A percentile compares a stretch with the other conserved stretches of the same genome.
Evolutionary conservation across 2,113 vertebrate species (phyloP).

Genomic region (Oostethus manadensis): DNA sequence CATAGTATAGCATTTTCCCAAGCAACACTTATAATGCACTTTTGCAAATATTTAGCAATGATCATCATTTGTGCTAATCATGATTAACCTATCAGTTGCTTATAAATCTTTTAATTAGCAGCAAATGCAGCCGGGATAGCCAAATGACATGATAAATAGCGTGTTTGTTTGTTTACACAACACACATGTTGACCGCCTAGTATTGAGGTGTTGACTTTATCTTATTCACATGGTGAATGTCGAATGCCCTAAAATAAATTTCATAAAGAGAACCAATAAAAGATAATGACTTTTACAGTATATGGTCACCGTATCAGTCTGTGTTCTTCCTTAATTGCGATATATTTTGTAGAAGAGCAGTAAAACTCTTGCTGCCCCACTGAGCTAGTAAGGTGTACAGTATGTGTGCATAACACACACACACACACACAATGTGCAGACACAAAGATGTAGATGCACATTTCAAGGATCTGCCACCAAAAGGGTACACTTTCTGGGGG

Average conservation of each 20-base stretch:
- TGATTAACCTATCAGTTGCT: too few relatives aligned
- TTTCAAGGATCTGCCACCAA: conserved; percentile 24
- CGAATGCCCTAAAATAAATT: neutral
- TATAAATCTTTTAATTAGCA: too few relatives aligned
- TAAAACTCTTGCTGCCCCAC: neutral
- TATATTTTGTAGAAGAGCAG: neutral
- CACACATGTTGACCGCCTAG: neutral
- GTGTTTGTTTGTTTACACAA: neutral
- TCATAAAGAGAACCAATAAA: neutral
- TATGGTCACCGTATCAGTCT: conserved; percentile 1
- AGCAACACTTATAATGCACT: neutral
- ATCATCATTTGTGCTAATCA: too few relatives aligned
- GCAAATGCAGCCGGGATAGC: too few relatives aligned
- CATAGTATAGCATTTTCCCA: too few relatives aligned
- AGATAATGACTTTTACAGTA: conserved; percentile 7
- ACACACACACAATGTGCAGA: neutral
- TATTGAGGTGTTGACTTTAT: neutral
- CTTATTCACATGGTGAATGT: neutral
- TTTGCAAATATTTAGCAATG: neutral
- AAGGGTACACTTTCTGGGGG: conserved; percentile 6
- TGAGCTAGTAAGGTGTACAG: neutral
- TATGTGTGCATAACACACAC: neutral
- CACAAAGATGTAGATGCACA: neutral
- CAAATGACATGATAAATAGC: too few relatives aligned
- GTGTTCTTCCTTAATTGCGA: neutral